Evolutionary conservation across 2,797 vertebrate genomes (phyloP).

Genomic region (Enoplosus armatus): DNA sequence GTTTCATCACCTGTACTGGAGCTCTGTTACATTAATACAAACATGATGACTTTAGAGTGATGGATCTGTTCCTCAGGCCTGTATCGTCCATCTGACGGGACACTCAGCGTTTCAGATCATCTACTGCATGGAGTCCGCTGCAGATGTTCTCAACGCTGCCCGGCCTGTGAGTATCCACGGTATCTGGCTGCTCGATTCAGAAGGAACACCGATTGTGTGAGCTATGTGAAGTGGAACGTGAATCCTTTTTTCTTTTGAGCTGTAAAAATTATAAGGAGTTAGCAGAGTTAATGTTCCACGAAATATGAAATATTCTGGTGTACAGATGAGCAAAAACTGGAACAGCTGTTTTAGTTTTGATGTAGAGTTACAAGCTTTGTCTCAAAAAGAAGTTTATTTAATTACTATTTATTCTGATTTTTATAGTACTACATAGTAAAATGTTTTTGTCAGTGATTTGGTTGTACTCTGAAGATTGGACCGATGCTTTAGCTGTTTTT

Average conservation of each 20-base stretch:
- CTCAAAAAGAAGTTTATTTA: too few relatives aligned
- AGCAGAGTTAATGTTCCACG: not conserved
- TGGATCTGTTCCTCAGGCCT: slow-evolving; percentile 80
- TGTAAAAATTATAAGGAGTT: not conserved
- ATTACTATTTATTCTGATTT: too few relatives aligned
- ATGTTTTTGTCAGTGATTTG: too few relatives aligned
- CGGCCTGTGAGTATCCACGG: slow-evolving; percentile 71
- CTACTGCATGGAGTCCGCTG: slow-evolving; percentile 88
- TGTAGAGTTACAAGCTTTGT: too few relatives aligned
- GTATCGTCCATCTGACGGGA: slow-evolving; percentile 80
- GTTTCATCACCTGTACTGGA: not conserved
- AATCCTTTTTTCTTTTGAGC: not conserved
- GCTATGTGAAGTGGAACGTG: not conserved
- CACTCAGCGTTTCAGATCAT: slow-evolving; percentile 80
- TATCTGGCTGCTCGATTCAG: not conserved
- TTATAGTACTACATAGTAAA: too few relatives aligned
- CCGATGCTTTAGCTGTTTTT: too few relatives aligned
- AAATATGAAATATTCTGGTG: too few relatives aligned
- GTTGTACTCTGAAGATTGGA: too few relatives aligned
- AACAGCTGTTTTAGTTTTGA: too few relatives aligned
- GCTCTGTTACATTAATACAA: not conserved
- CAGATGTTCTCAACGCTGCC: slow-evolving; percentile 74
- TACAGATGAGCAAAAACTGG: too few relatives aligned
- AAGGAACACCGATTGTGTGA: not conserved
- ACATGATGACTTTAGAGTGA: not conserved